These are phyloP conservation scores for Onychostruthus taczanowskii DNA, from an alignment of 2,113 vertebrate genomes.

Conservation along the genomic window DNA sequence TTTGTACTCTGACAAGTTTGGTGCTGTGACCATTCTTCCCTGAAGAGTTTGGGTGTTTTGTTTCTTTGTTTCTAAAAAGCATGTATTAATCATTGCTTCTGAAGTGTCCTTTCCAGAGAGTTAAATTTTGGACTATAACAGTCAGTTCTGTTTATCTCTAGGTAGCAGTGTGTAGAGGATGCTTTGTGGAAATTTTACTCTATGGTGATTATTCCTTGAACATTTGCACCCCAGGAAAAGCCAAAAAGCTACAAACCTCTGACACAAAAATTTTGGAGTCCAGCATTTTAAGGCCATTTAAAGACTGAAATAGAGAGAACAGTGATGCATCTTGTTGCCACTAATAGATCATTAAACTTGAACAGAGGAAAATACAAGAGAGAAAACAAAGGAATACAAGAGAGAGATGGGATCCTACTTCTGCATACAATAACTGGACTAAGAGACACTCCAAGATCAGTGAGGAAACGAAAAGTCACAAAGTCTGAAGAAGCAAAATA, in stretches of 20 bases:
- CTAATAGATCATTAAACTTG: not conserved
- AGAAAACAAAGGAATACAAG: not conserved
- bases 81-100: not conserved
- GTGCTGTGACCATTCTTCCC: not conserved
- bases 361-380: not conserved
- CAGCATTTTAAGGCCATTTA: not conserved
- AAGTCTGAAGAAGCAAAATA: not conserved
- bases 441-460: not conserved
- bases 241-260: not conserved
- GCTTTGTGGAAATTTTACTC: not conserved
- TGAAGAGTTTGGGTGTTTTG: not conserved
- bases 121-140: not conserved
- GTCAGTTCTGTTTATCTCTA: not conserved
- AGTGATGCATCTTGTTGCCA: not conserved
- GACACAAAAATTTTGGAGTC: not conserved
- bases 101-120: not conserved
- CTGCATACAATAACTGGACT: not conserved
- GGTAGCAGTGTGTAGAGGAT: not conserved
- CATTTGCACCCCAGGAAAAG: not conserved
- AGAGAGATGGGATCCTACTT: rapidly evolving
- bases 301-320: not conserved
- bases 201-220: not conserved
- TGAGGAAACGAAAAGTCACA: not conserved
- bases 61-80: not conserved
- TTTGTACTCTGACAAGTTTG: not conserved